A percentile compares a stretch with the other conserved stretches of the same genome.
Conservation (phyloP, 1,140 invertebrate genomes). For the Lordiphosa clarofinis region DNA sequence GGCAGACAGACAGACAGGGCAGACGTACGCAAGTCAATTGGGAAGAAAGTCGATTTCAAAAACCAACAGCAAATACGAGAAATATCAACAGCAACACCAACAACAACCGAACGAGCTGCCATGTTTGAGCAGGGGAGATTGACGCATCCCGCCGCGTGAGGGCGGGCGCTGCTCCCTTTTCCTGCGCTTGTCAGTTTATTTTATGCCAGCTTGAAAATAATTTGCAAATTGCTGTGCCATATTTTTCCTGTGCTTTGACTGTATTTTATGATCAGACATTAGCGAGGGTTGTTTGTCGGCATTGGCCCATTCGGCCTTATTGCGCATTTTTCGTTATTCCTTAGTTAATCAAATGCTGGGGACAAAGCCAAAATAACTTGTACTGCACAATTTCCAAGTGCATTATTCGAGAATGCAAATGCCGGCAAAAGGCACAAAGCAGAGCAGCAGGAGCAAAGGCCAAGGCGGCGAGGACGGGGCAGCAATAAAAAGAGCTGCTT, state of each 20-base stretch:
- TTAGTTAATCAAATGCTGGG: constrained; percentile 67
- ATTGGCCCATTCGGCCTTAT: constrained; percentile 28
- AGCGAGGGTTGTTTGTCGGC: constrained; percentile 45
- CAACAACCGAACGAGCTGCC: constrained; percentile 52
- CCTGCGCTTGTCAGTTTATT: constrained; percentile 66
- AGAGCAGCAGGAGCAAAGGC: constrained; percentile 9
- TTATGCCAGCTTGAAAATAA: constrained; percentile 75
- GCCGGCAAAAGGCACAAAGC: constrained; percentile 16
- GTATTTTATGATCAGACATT: constrained; percentile 65
- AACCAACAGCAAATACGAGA: constrained; percentile 61
- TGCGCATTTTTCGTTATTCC: constrained; percentile 30
- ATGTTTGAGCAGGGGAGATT: constrained; percentile 34
- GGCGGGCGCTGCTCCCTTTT: neutral
- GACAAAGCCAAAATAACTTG: constrained; percentile 51
- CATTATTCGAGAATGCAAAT: constrained; percentile 29
- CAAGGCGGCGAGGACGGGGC: neutral
- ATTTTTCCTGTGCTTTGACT: constrained; percentile 40
- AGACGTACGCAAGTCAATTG: constrained; percentile 70
- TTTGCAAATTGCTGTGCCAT: constrained; percentile 73
- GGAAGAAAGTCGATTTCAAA: constrained; percentile 76
- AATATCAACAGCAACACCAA: constrained; percentile 41
- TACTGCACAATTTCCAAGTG: constrained; percentile 38
- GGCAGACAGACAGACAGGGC: constrained; percentile 20
- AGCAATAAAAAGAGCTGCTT: constrained; percentile 39
- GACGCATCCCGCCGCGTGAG: constrained; percentile 22